Conservation (phyloP, 1,140 invertebrate genomes). For the Bathynomus jamesi region DNA sequence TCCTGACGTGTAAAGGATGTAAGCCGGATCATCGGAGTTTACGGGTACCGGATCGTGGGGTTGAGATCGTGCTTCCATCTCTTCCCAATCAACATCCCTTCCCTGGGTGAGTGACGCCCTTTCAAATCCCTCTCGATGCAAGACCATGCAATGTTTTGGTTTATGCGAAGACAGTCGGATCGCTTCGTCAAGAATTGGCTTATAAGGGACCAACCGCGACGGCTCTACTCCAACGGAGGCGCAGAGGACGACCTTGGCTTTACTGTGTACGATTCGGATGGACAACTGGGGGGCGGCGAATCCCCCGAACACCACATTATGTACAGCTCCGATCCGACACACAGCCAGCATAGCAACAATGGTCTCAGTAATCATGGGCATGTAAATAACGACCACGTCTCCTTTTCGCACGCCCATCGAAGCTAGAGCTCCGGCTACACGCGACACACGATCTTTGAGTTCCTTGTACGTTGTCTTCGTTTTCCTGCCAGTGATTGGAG, state of each 20-base stretch:
- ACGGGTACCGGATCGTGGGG: conserved; percentile 76
- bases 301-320: conserved; percentile 82
- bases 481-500: conserved; percentile 67
- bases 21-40: conserved; percentile 78
- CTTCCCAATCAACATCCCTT: conserved; percentile 67
- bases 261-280: conserved; percentile 73
- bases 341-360: conserved; percentile 76
- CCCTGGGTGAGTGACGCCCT: conserved; percentile 53
- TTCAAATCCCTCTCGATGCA: no score
- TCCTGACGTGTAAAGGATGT: conserved; percentile 79
- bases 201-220: conserved; percentile 72
- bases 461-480: conserved; percentile 70
- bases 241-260: conserved; percentile 78
- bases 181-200: conserved; percentile 78
- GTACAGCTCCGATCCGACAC: conserved; percentile 70
- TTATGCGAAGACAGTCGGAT: conserved; percentile 46
- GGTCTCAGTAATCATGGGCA: conserved; percentile 82
- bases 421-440: conserved; percentile 65
- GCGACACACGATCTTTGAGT: conserved; percentile 61
- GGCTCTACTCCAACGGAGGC: conserved; percentile 86
- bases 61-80: conserved; percentile 65
- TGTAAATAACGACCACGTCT: conserved; percentile 76
- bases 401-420: conserved; percentile 65
- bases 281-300: conserved; percentile 81
- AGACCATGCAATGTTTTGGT: conserved; percentile 70